Conservation (phyloP, 2,797 vertebrate species). For the Linurgus olivaceus region DNA sequence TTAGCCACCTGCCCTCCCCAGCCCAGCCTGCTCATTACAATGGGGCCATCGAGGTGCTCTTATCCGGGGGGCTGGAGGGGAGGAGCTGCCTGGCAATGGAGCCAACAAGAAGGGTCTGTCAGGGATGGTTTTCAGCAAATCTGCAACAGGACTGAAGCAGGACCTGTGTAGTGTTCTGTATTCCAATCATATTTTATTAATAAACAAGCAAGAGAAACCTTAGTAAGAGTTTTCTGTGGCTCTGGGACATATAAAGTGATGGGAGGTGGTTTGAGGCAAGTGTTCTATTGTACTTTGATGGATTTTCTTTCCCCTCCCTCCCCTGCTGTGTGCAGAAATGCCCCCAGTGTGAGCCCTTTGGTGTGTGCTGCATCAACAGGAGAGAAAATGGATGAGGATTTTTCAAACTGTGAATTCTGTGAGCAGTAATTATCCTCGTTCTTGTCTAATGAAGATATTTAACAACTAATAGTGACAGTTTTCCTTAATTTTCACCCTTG, state of each 20-base stretch:
- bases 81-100: background rate
- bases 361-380: background rate
- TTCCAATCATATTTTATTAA: background rate
- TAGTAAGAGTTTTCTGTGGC: background rate
- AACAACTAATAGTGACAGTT: background rate
- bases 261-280: background rate
- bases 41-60: background rate
- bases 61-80: background rate
- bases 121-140: background rate
- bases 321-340: background rate
- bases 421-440: background rate
- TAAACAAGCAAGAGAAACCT: background rate
- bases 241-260: rapidly evolving
- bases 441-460: background rate
- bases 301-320: background rate
- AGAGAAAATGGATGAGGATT: background rate
- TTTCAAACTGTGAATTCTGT: background rate
- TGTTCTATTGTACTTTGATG: rapidly evolving
- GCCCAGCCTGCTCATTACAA: background rate
- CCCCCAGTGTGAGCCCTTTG: background rate
- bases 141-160: background rate
- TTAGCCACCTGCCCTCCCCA: background rate
- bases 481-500: background rate
- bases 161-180: background rate
- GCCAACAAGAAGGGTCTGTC: background rate